Conservation (phyloP, 2,113 vertebrate genomes). For the Callaeas wilsoni region DNA sequence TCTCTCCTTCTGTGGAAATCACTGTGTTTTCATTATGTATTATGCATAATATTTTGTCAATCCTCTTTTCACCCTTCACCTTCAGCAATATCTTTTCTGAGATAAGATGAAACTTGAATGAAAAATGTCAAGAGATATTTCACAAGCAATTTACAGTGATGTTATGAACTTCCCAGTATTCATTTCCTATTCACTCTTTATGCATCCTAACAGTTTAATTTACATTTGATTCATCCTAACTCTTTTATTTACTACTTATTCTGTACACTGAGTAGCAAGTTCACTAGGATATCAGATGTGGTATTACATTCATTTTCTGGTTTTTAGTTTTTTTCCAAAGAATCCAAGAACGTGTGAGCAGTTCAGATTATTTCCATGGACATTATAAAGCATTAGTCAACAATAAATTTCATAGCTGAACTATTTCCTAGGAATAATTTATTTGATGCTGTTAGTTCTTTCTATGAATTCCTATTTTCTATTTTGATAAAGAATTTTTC, state of each 20-base stretch:
- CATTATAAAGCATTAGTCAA: background rate
- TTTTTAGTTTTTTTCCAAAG: background rate
- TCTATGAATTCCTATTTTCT: background rate
- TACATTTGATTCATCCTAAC: background rate
- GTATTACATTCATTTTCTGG: background rate
- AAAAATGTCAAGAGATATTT: background rate
- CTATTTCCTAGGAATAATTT: background rate
- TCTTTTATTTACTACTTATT: background rate
- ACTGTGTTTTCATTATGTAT: background rate
- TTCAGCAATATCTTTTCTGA: background rate
- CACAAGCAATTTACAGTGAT: background rate
- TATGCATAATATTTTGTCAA: background rate
- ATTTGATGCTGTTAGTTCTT: background rate
- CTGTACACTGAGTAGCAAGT: background rate
- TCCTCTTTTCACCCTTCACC: background rate
- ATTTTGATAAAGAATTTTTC: background rate
- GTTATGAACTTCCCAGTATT: background rate
- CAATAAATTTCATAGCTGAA: background rate
- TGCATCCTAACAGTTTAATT: background rate
- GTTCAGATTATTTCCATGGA: background rate
- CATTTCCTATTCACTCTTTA: background rate
- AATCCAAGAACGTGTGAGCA: background rate
- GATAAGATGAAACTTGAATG: background rate
- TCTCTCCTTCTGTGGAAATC: background rate
- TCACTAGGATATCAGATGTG: background rate